A percentile compares a stretch with the other conserved stretches of the same genome.
Evolutionary conservation across 2,888 invertebrate genomes (phyloP).

Genomic region (Coronaproctus castanopsis): DNA sequence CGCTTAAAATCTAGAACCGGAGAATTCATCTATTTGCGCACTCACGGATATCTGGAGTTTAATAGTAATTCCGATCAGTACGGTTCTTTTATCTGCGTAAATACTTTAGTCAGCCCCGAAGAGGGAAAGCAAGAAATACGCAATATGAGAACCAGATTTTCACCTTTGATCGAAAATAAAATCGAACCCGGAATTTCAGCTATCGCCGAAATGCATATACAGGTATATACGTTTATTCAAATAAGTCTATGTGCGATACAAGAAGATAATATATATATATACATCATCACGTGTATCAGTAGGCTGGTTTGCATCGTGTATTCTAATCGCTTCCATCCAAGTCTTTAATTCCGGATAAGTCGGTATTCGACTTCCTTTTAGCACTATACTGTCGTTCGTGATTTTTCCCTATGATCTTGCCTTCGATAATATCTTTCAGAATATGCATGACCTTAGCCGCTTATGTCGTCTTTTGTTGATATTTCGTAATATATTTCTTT

Average conservation of each 20-base stretch:
- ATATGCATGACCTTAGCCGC: too few species aligned
- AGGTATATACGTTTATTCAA: too few species aligned
- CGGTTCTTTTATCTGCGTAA: constrained; percentile 70
- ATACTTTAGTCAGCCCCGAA: constrained; percentile 47
- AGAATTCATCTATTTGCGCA: constrained; percentile 64
- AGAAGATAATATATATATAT: not conserved
- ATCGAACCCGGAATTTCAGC: constrained; percentile 14
- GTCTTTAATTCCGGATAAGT: too few species aligned
- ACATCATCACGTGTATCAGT: too few species aligned
- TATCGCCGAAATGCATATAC: constrained; percentile 10
- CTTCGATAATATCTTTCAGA: too few species aligned
- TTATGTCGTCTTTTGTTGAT: too few species aligned
- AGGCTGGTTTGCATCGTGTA: too few species aligned
- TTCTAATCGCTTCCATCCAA: too few species aligned
- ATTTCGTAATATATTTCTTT: too few species aligned
- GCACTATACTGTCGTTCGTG: too few species aligned
- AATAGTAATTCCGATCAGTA: constrained; percentile 47
- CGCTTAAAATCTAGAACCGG: constrained; percentile 60
- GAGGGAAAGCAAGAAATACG: constrained; percentile 50
- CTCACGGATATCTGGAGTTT: constrained; percentile 64
- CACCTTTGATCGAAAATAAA: constrained; percentile 24
- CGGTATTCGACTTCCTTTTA: too few species aligned
- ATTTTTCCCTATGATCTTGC: too few species aligned
- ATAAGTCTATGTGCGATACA: not conserved
- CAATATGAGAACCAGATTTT: constrained; percentile 61